Evolutionary conservation across 2,888 invertebrate species (phyloP), one percentile per base, ranked within the genome.

Genomic region (Volucella zonaria): DNA sequence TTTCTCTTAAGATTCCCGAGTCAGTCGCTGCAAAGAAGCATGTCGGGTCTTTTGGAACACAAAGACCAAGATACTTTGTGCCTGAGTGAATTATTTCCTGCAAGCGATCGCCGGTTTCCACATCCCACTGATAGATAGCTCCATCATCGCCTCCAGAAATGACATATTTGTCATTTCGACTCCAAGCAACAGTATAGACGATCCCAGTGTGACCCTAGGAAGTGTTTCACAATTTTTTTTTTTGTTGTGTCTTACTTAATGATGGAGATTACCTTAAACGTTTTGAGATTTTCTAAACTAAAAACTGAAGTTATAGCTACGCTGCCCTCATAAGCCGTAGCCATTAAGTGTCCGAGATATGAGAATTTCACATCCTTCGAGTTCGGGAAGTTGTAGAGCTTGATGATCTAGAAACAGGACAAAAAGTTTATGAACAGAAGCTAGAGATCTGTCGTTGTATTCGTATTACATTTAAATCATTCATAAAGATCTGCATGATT

Each of bases 121-220:
- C 94, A 88, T 96, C 96, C 98, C 98, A 98, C 90, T 97, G 96
- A 90, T 98, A 98, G 18, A 97, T 95, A 0, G 97, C 96, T 0
- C 98, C 98, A 89, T 98, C 98, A 2, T 94, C 93, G 0, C 98
- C 98, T 89, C 97, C 96, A 0, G 97, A 97, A 8, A 97, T 94
- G 51, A 98, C 91, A 88, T 95, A 96, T 82, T 94, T 93, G 90
- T 98, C 98, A 52, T 90, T 89, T 51, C 87, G 88, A 0, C 91
- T 89, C 91, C 92, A 92, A 0, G 90, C 89, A 8, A 92, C 87
- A 1, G 90, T 89, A 0, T 90, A 74, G 1, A 96, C 95, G 88
- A 90, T 94, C 77, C 96, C 95, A 87, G 95, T 95, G 89, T 97
- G 97, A 0, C 96, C 98, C 92, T 96, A 96, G 80, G 97, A 43